These are phyloP conservation scores for Aspidapion aeneum DNA, from an alignment of 2,888 invertebrate species.

Conservation along the genomic window DNA sequence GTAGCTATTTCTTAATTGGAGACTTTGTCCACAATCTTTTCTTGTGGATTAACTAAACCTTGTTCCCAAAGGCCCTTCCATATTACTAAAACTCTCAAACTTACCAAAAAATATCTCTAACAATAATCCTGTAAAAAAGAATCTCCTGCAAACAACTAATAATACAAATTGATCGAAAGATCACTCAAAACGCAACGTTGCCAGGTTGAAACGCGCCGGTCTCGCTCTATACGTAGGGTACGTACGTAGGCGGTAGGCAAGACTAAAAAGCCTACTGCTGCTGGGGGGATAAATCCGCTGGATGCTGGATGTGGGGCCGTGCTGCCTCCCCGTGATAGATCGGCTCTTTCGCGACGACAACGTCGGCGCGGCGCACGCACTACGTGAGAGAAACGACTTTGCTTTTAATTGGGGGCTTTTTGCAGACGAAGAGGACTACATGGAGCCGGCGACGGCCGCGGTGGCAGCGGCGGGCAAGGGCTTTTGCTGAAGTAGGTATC, in stretches of 20 bases:
- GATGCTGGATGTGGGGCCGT: conserved; percentile 39
- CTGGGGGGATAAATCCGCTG: conserved; percentile 14
- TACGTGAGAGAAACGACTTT: conserved; percentile 39
- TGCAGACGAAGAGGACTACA: conserved; percentile 35
- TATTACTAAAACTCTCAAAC: no score
- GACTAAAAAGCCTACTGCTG: background rate
- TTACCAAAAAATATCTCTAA: no score
- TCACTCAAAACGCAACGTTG: no score
- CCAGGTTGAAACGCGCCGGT: background rate
- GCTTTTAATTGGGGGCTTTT: conserved; percentile 51
- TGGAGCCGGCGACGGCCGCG: conserved; percentile 8
- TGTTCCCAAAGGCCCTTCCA: no score
- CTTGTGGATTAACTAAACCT: no score
- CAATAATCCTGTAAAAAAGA: no score
- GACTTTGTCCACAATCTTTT: no score
- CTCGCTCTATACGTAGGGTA: no score
- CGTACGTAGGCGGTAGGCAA: background rate
- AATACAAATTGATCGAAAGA: background rate
- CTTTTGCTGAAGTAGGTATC: no score
- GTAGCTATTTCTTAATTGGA: no score
- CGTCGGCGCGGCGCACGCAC: conserved; percentile 50
- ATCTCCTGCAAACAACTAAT: background rate
- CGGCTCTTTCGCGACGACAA: conserved; percentile 48
- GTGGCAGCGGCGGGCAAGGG: no score
- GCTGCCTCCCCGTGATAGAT: conserved; percentile 47